Base-by-base conservation (phyloP, 2,888 invertebrate genomes). In the Ichneumoninae sp. region DNA sequence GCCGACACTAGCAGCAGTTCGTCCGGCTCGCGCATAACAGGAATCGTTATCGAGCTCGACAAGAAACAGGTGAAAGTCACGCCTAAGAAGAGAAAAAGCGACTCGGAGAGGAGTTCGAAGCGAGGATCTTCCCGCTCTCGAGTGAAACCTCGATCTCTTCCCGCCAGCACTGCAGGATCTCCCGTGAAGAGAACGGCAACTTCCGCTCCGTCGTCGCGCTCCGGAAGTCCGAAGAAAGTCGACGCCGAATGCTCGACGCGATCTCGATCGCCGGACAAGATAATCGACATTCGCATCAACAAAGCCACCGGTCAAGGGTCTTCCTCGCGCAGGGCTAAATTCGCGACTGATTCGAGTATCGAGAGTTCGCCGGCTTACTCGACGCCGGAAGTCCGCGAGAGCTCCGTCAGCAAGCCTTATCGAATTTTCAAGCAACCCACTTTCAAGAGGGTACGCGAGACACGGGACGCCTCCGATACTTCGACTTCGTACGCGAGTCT, bases 401-500 rank as follows among this genome's bases (percentile, higher is more conserved):
- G 70, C 65, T 16, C 80, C 50, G 13, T 66, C 1, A 22, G 72
- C n/a, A 86, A 86, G 7, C 84, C 90, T 1, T 90, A 90, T 62
- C 84, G 86, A 4, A 81, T 90, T 26, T 81, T 86, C 1, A 86
- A 88, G 10, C 80, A 83, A 44, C 86, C 80, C 47, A 90, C 85
- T 0, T 66, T 83, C 33, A 83, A 85, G 62, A 80, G 62, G 74
- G 66, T 44, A 0, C 57, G 74, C n/a, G 83, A 85, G 8, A 79
- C 44, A 6, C 88, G 85, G 22, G 92, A 93, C 3, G 87, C 90
- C 1, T 93, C 93, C 1, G 93, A 93, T 19, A 89, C 92, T 2
- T 93, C 93, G 8, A 93, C 93, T 0, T 93, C 93, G 0, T 93
- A 92, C 60, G 91, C 90, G 4, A 93, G 93, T 87, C 91, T 91